These are phyloP conservation scores for Silurus lanzhouensis DNA, from an alignment of 2,797 vertebrate genomes.

Conservation along the genomic window DNA sequence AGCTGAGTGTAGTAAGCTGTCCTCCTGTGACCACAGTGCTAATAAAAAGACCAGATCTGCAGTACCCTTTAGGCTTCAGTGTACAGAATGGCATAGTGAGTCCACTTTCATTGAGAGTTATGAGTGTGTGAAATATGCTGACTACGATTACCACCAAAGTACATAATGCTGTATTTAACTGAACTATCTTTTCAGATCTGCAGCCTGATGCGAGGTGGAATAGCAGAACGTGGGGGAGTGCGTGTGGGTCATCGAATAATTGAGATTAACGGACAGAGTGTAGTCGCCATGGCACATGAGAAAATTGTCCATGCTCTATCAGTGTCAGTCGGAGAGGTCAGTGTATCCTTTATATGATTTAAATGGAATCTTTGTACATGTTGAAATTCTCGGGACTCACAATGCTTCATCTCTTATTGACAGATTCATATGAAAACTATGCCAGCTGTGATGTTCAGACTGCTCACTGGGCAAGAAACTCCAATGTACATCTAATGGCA, in stretches of 20 bases:
- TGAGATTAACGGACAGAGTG: conserved; percentile 97
- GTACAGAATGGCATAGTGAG: conserved; percentile 82
- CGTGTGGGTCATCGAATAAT: conserved; percentile 97
- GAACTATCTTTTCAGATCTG: conserved; percentile 82
- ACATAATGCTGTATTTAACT: background rate
- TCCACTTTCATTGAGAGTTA: conserved; percentile 27
- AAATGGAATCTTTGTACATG: background rate
- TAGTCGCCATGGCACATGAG: conserved; percentile 97
- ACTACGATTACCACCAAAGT: background rate
- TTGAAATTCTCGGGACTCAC: background rate
- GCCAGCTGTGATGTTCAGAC: conserved; percentile 95
- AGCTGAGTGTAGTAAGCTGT: conserved; percentile 95
- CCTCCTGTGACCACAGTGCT: conserved; percentile 96
- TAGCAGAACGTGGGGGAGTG: conserved; percentile 94
- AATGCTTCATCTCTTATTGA: conserved; percentile 44
- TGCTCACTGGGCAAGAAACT: conserved; percentile 95
- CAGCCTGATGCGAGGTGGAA: conserved; percentile 97
- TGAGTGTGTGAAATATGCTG: background rate
- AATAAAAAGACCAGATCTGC: conserved; percentile 95
- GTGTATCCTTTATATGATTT: background rate
- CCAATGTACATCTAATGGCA: conserved; percentile 87
- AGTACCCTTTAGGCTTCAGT: conserved; percentile 97
- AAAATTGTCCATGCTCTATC: conserved; percentile 97
- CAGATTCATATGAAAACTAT: conserved; percentile 84
- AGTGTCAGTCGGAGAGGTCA: conserved; percentile 82